Evolutionary conservation across 23 tunicate species (phyloP), one percentile per base, ranked within the genome.

Genomic region (Styela plicata): DNA sequence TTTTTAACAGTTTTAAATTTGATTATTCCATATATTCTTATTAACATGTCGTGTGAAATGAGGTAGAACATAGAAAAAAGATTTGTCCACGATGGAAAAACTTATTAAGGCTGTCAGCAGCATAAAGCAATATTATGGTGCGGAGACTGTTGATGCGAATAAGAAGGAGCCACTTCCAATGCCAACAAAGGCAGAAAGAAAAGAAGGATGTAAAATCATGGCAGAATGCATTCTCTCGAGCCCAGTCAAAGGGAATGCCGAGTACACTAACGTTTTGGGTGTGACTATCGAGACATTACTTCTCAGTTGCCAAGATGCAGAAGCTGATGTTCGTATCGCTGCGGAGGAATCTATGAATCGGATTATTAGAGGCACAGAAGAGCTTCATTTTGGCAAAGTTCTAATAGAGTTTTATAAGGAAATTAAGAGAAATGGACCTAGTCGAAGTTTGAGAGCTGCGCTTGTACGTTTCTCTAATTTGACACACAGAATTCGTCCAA

Each of bases 31-130:
- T n/a, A n/a, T n/a, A n/a, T n/a, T n/a, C n/a, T n/a, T n/a, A n/a
- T n/a, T n/a, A n/a, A n/a, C n/a, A n/a, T n/a, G n/a, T n/a, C n/a
- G n/a, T n/a, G n/a, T n/a, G n/a, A n/a, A n/a, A n/a, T n/a, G n/a
- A n/a, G n/a, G n/a, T n/a, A n/a, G n/a, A n/a, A n/a, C n/a, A n/a
- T n/a, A n/a, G n/a, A n/a, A n/a, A n/a, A n/a, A n/a, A n/a, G n/a
- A n/a, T n/a, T n/a, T n/a, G n/a, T n/a, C n/a, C n/a, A n/a, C n/a
- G 13, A 92, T 92, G 97, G 97, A 92, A 52, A 92, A 87, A 64
- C 63, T 92, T 3, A 67, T 92, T 24, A 87, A 84, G 57, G 83
- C 97, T 29, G 86, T 92, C 5, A 87, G 83, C 62, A 73, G 86
- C 52, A 53, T 92, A 34, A 92, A 87, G 76, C 85, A 64, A 33